Evolutionary conservation across 2,797 vertebrate genomes (phyloP), one percentile per base, ranked within the genome.

Genomic region (Syncerus caffer): DNA sequence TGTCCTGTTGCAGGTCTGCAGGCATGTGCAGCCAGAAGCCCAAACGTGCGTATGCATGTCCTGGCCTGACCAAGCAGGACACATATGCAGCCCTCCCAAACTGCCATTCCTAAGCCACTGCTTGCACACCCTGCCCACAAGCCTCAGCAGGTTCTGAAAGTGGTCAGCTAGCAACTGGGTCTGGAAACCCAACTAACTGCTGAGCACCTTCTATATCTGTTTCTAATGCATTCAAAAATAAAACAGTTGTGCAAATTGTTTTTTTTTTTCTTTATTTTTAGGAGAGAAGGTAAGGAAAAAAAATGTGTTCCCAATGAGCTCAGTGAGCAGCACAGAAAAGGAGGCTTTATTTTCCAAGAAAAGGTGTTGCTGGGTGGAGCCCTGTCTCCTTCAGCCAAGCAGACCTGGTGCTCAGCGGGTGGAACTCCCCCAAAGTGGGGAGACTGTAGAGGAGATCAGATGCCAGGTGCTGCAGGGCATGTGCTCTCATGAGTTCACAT

Each of bases 21-120:
- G 55, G 74, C n/a, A 15, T 17, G 19, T 47, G 9, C 9, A 71
- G 9, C 50, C 62, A 23, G 50, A 42, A 45, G 64, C 16, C 64
- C 50, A 42, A 27, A 17, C 8, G 25, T 55, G 16, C 1, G 1
- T 55, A 4, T 12, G 1, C 8, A 1, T 14, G 16, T 45, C 55
- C 45, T 34, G 42, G 19, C 21, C 38, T 78, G 10, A 10, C 53
- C 7, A 21, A 31, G 38, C 5, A n/a, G 42, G 15, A 23, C 34
- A 55, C 50, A 74, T 0, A 1, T 31, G 64, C 34, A 62, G 25
- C 21, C 42, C 55, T 29, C 10, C 42, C 6, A 45, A 45, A 55
- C 21, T 60, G 29, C 45, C 29, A 27, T 2, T n/a, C n/a, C 55
- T 67, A 88, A 51, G 19, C 88, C 31, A 19, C 13, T 23, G 31